These are phyloP conservation scores for Gallinago paraguaiae DNA, from an alignment of 2,113 vertebrate genomes.

Conservation along the genomic window DNA sequence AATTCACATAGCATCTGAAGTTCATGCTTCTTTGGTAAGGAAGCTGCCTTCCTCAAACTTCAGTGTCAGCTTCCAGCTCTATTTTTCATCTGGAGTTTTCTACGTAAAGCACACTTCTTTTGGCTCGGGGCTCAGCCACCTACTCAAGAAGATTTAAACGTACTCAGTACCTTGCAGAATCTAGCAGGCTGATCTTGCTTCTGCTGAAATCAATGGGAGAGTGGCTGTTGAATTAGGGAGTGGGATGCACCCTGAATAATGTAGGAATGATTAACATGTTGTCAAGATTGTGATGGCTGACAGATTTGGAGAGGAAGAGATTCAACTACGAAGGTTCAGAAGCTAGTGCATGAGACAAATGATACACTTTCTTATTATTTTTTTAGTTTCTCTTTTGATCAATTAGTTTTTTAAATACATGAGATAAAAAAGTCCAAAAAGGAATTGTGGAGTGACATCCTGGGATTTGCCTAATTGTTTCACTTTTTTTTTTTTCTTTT, in stretches of 20 bases:
- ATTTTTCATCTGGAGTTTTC: constrained; percentile 5
- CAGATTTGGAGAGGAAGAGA: background rate
- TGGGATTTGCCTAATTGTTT: background rate
- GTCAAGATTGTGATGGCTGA: background rate
- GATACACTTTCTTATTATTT: background rate
- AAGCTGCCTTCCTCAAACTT: background rate
- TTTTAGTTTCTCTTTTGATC: background rate
- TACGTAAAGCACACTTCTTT: background rate
- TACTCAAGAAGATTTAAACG: background rate
- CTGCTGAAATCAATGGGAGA: background rate
- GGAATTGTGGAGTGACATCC: background rate
- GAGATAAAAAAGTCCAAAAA: background rate
- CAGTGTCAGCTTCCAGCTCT: constrained; percentile 13
- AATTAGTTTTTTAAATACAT: background rate
- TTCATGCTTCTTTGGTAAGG: background rate
- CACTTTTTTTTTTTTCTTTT: too few relatives aligned
- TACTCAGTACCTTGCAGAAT: background rate
- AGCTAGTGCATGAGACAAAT: background rate
- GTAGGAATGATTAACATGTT: background rate
- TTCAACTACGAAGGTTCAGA: background rate
- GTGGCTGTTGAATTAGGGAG: background rate
- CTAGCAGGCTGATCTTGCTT: background rate
- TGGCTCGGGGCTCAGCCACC: background rate
- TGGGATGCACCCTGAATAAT: background rate
- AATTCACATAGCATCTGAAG: background rate